Evolutionary conservation across 2,888 invertebrate genomes (phyloP), one percentile per base, ranked within the genome.

Genomic region (Hesperia comma): DNA sequence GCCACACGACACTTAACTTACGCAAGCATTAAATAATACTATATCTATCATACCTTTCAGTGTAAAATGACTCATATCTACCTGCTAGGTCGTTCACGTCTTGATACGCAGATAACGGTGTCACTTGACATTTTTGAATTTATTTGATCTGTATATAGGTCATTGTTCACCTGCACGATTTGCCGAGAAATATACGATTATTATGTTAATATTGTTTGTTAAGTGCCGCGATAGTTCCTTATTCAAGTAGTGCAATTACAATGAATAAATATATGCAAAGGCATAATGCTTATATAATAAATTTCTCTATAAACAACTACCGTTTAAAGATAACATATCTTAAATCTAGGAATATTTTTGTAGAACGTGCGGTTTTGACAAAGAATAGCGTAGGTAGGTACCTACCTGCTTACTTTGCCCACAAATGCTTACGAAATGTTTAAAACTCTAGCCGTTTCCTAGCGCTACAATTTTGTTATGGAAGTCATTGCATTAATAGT

Each of bases 11-110:
- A 17, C 8, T 7, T 14, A n/a, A n/a, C 41, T 46, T 17, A 46
- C 8, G 17, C 8, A 46, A 43, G 0, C 8, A 7, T 7, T 8
- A 46, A 49, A 37, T 37, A 33, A 26, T 7, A 19, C 19, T 10
- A 49, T 8, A 8, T 46, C 5, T 46, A 49, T 49, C 21, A 54
- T 41, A 58, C 64, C 58, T 58, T 58, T 58, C 53, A 32, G 53
- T 32, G 43, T 40, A 56, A 37, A 15, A 12, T 64, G 58, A 64
- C 41, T 58, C 64, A 58, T 58, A 64, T 57, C 26, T 46, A 40
- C 70, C 71, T 64, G 72, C 73, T 76, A 73, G 75, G 75, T 75
- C 77, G 71, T 77, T 81, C 81, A 81, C 82, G 81, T 76, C 76
- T 80, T 79, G 70, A 74, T 74, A 33, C n/a, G n/a, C 53, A 51